Evolutionary conservation across 2,797 vertebrate genomes (phyloP), one percentile per base, ranked within the genome.

Genomic region (Distichodus sexfasciatus): DNA sequence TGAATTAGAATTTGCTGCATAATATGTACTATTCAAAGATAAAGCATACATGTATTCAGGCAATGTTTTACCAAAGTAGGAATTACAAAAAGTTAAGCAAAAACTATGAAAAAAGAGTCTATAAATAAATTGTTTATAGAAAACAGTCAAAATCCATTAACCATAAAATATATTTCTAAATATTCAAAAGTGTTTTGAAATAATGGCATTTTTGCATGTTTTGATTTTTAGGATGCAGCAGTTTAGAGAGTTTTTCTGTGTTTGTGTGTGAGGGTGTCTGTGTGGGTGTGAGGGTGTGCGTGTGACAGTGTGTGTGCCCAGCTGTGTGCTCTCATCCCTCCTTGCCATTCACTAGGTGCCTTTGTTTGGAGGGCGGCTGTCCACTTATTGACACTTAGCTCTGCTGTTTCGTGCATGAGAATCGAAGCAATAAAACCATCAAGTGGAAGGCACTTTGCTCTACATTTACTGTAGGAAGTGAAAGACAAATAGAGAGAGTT

Each of bases 361-460:
- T 88, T 84, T 91, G 86, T 91, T 87, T 87, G 83, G 84, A 85
- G 59, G 84, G 84, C 85, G 83, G 78, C 80, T 80, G 79, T 87
- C 84, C 82, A 87, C 87, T 90, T 91, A 89, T 90, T 90, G 89
- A 90, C 90, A 89, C 86, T 90, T 69, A 82, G 82, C 85, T 85
- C 77, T 48, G 44, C 73, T 51, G 75, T 80, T 82, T 83, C 82
- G 79, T 76, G 82, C 84, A 89, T 89, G 85, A 88, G 88, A 92
- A 90, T 90, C 81, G 72, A 77, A 74, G 85, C 88, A 89, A 90
- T 90, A 90, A 89, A 92, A 86, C 76, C 86, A 86, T 58, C 60
- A 58, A 91, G 90, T 87, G 85, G 79, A 79, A 83, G 66, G 62
- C 84, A 86, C 84, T 88, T 81, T 77, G 84, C 79, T 88, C 83